Conservation (phyloP, 2,888 invertebrate species). For the Odontocerum albicorne region DNA sequence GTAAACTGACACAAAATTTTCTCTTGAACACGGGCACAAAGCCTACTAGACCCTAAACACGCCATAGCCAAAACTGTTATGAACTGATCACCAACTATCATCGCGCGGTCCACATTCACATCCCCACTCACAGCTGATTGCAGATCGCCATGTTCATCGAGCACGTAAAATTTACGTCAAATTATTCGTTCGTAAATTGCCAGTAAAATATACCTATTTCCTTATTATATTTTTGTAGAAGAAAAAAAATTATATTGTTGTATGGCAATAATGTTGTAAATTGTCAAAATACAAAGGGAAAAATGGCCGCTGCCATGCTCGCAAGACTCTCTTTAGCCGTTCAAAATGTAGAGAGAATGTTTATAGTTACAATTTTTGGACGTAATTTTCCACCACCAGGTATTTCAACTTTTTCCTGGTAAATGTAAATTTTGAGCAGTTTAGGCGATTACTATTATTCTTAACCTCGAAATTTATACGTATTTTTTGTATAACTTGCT, state of each 20-base stretch:
- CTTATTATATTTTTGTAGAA: not conserved
- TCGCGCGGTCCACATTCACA: constrained; percentile 33
- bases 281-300: not conserved
- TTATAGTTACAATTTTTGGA: constrained; percentile 23
- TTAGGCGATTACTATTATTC: not conserved
- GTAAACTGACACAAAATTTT: constrained; percentile 79
- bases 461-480: too few relatives aligned
- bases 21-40: constrained; percentile 79
- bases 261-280: not conserved
- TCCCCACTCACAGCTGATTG: constrained; percentile 55
- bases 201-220: not conserved
- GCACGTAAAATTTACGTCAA: constrained; percentile 20
- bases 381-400: constrained; percentile 32
- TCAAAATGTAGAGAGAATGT: constrained; percentile 20
- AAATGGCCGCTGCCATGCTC: constrained; percentile 13
- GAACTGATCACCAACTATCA: constrained; percentile 46
- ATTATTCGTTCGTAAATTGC: constrained; percentile 5
- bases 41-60: constrained; percentile 80
- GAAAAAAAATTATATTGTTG: not conserved
- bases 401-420: too few relatives aligned
- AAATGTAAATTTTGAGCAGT: too few relatives aligned
- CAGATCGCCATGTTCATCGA: constrained; percentile 46
- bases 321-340: constrained; percentile 5
- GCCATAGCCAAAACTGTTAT: constrained; percentile 80
- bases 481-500: too few relatives aligned